Evolutionary conservation across 2,113 vertebrate genomes (phyloP), one percentile per base, ranked within the genome.

Genomic region (Xyliphius kryptos): DNA sequence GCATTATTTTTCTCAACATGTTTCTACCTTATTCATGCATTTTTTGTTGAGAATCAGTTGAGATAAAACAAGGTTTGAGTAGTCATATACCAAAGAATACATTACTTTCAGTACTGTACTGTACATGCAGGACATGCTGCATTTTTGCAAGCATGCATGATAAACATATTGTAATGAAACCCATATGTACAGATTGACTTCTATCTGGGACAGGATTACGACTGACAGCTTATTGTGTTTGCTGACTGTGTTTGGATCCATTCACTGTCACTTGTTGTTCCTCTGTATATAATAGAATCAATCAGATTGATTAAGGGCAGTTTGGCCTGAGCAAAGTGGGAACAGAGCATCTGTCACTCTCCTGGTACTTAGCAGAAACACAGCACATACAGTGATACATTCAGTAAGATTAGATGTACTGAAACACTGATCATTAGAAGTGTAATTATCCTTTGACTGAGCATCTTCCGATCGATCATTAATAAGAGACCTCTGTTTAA

Each of bases 241-340:
- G 56, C 62, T 66, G 56, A 69, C 51, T 65, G 47, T 65, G 52
- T 52, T 50, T 51, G 38, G 61, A 73, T 61, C 37, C 57, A 65
- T 56, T 66, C 66, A 57, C 56, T 53, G 52, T 50, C 56, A 69
- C 56, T 56, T 72, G 70, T 66, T 68, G 66, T 65, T 61, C 63
- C 40, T 36, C 57, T 11, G 40, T 63, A 66, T 69, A 63, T 73
- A 73, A 69, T 19, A 9, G 41, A 73, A 73, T 66, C 71, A 73
- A 73, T 73, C 71, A 61, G 64, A 69, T 69, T 73, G 71, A 69
- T 73, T 73, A 68, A 38, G 22, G 48, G 56, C 3, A 32, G 51
- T 57, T 68, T 44, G 55, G 48, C n/a, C 53, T 36, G 40, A 57
- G 38, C 46, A 63, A 37, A 17, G 37, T 61, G 47, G 13, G 11